Evolutionary conservation across 2,888 invertebrate species (phyloP).

Genomic region (Microctonus hyperodae): DNA sequence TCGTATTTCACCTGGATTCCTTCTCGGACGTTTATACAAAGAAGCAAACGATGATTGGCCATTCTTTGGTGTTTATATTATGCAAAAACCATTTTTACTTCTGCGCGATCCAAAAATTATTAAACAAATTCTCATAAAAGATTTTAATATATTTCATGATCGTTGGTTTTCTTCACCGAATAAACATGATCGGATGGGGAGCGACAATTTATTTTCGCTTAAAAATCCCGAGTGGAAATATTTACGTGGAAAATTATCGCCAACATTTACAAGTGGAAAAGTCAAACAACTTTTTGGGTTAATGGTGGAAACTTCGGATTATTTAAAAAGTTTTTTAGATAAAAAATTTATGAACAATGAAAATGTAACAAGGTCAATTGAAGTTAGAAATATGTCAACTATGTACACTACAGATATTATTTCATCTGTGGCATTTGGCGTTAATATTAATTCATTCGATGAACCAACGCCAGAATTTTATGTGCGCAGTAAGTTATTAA

Average conservation of each 20-base stretch:
- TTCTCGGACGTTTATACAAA: constrained; percentile 42
- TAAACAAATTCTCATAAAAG: constrained; percentile 63
- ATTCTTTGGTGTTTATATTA: constrained; percentile 62
- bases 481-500: constrained; percentile 39
- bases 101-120: constrained; percentile 63
- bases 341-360: constrained; percentile 21
- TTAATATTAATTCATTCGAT: constrained; percentile 49
- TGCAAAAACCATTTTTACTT: constrained; percentile 63
- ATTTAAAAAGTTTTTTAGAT: constrained; percentile 42
- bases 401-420: constrained; percentile 52
- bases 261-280: constrained; percentile 67
- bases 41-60: constrained; percentile 39
- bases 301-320: constrained; percentile 58
- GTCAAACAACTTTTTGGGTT: constrained; percentile 64
- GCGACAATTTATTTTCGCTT: constrained; percentile 59
- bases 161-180: constrained; percentile 57
- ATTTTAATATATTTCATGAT: constrained; percentile 63
- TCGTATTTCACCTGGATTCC: constrained; percentile 32
- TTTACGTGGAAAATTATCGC: constrained; percentile 64
- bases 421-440: constrained; percentile 51
- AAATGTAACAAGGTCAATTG: constrained; percentile 28
- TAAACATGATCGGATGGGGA: constrained; percentile 52
- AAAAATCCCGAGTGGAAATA: constrained; percentile 65
- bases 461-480: constrained; percentile 45
- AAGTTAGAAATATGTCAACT: constrained; percentile 34